Evolutionary conservation across 2,797 vertebrate genomes (phyloP).

Genomic region (Brotula barbata): DNA sequence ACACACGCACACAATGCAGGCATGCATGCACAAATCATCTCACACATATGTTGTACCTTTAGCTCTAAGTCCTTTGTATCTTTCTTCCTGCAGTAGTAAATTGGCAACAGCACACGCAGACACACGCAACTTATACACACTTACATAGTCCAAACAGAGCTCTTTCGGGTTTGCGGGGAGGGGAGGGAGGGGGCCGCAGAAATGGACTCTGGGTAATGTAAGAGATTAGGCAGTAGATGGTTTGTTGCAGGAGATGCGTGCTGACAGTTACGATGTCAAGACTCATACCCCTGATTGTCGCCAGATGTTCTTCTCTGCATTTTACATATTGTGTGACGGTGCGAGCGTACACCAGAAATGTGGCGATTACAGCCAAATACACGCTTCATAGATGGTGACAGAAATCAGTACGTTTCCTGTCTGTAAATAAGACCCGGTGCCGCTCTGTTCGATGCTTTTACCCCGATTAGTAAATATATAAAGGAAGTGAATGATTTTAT

Average conservation of each 20-base stretch:
- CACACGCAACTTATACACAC: conserved; percentile 6
- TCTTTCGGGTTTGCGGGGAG: too few relatives aligned
- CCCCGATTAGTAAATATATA: conserved; percentile 18
- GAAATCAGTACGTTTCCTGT: conserved; percentile 62
- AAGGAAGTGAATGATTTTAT: conserved; percentile 29
- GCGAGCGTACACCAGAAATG: conserved; percentile 31
- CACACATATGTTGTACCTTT: background rate
- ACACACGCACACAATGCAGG: too few relatives aligned
- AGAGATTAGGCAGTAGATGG: conserved; percentile 38
- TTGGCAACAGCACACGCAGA: background rate
- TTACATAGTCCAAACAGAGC: conserved; percentile 9
- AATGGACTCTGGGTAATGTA: conserved; percentile 50
- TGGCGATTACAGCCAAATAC: conserved; percentile 38
- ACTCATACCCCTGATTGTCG: conserved; percentile 57
- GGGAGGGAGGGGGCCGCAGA: conserved; percentile 31
- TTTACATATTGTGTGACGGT: conserved; percentile 25
- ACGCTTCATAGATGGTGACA: conserved; percentile 40
- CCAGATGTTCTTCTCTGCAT: conserved; percentile 65
- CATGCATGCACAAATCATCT: too few relatives aligned
- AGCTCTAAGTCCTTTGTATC: background rate
- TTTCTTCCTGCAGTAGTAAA: conserved; percentile 15
- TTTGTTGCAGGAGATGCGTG: conserved; percentile 57
- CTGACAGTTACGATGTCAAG: conserved; percentile 68
- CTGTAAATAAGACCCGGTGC: conserved; percentile 32
- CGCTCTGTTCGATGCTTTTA: conserved; percentile 12